Evolutionary conservation across 2,888 invertebrate genomes (phyloP), one percentile per base, ranked within the genome.

Genomic region (Drepanosiphum platanoidis): DNA sequence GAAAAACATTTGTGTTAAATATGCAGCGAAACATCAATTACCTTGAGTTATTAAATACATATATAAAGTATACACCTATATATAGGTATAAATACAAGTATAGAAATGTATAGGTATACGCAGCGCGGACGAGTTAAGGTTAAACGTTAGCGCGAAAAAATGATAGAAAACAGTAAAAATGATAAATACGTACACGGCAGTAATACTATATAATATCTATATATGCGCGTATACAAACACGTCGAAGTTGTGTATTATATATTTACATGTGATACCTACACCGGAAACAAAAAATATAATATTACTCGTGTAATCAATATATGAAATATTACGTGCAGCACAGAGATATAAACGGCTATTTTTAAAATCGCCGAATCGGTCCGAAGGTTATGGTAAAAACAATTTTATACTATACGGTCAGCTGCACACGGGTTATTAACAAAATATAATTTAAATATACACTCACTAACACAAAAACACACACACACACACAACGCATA

Each of bases 371-470:
- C 52, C 36, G 80, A 70, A 80, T 80, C 70, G 36, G 52, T 80
- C 36, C 27, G 80, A 70, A 80, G 80, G 80, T 80, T 80, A 80
- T 70, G 18, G 80, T 36, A 27, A 80, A 66, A 80, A 52, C 68
- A 52, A 80, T 70, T 68, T 70, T 80, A 70, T 52, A 80, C 80
- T 52, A 34, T 52, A 80, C 70, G 80, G 80, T 80, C 80, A 70
- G 80, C 80, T 68, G 80, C 80, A 80, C 80, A 34, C 80, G 70
- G n/a, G 80, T 80, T 70, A 70, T 70, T 70, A 70, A 80, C 80
- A 52, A 68, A 80, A 70, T 80, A 80, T 52, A 80, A 70, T 70
- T 80, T 80, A 70, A 68, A 80, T 80, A 80, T 27, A 42, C 39
- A 36, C 22, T 42, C 30, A 72, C 11, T 15, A 11, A 46, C 13